Evolutionary conservation across 2,888 invertebrate genomes (phyloP).

Genomic region (Oligia fasciuncula): DNA sequence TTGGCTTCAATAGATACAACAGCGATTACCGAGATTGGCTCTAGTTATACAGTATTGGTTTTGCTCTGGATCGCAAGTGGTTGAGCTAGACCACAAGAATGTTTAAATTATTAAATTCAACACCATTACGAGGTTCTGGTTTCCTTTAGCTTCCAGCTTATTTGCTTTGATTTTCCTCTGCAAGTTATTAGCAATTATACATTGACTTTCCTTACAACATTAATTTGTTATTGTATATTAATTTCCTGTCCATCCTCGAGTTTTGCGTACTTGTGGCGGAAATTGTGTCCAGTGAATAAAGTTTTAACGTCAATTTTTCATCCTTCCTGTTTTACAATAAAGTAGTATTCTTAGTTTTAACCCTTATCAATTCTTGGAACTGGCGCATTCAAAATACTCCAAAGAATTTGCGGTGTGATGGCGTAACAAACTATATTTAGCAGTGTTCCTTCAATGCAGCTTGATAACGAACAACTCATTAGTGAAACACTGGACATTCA

Average conservation of each 20-base stretch:
- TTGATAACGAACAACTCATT: constrained; percentile 43
- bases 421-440: constrained; percentile 48
- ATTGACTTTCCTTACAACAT: constrained; percentile 25
- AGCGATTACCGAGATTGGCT: constrained; percentile 29
- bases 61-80: constrained; percentile 44
- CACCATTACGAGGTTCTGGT: constrained; percentile 8
- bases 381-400: background rate
- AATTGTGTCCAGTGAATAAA: constrained; percentile 7
- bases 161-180: constrained; percentile 26
- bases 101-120: constrained; percentile 33
- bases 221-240: constrained; percentile 20
- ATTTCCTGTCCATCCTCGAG: constrained; percentile 5
- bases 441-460: constrained; percentile 33
- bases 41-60: constrained; percentile 37
- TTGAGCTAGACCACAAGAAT: constrained; percentile 26
- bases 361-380: background rate
- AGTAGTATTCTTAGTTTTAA: background rate
- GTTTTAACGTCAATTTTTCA: background rate
- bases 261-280: background rate
- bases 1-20: constrained; percentile 19
- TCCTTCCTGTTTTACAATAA: background rate
- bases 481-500: constrained; percentile 33
- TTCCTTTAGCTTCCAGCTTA: constrained; percentile 6
- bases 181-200: background rate
- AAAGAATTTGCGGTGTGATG: constrained; percentile 13